These are phyloP conservation scores for Dipodomys spectabilis DNA, from an alignment of 2,113 vertebrate species.

Conservation along the genomic window DNA sequence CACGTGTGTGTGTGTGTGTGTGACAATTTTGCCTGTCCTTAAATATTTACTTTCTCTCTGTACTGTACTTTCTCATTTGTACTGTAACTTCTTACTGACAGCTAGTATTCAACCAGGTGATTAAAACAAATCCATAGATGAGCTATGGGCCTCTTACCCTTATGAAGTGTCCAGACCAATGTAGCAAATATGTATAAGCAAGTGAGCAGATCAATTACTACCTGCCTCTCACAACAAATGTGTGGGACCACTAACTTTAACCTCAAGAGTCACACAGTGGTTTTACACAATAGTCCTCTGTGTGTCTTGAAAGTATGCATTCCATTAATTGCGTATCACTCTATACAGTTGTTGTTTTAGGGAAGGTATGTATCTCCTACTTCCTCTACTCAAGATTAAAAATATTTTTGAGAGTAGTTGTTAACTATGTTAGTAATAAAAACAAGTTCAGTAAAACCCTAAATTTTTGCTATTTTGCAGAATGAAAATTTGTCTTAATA, in stretches of 20 bases:
- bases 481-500: background rate
- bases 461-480: background rate
- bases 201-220: background rate
- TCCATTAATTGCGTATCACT: background rate
- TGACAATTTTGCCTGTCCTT: background rate
- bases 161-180: background rate
- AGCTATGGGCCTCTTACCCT: background rate
- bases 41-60: background rate
- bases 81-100: background rate
- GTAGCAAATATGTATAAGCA: background rate
- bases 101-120: background rate
- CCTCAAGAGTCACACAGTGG: background rate
- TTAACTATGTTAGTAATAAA: background rate
- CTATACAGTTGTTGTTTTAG: background rate
- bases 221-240: background rate
- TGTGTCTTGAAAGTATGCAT: background rate
- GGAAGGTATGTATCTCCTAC: background rate
- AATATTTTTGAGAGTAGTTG: background rate
- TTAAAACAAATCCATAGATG: background rate
- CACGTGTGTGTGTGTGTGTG: background rate
- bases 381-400: background rate
- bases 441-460: too few relatives aligned
- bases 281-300: background rate
- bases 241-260: background rate
- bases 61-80: background rate